Evolutionary conservation across 2,888 invertebrate genomes (phyloP).

Genomic region (Lithophane semibrunnea): DNA sequence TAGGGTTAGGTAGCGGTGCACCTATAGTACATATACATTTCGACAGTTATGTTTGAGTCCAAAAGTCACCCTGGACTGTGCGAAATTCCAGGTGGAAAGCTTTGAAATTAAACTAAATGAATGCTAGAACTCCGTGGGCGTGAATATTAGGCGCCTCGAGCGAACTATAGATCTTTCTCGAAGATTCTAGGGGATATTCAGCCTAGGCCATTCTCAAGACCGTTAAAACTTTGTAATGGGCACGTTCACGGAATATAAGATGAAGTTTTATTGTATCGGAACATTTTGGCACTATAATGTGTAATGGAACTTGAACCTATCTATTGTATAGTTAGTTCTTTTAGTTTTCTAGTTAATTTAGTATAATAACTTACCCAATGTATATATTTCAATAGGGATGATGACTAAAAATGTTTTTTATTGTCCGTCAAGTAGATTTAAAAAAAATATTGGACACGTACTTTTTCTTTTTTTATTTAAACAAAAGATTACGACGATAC

Average conservation of each 20-base stretch:
- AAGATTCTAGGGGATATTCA: slow-evolving; percentile 39
- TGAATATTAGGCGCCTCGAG: slow-evolving; percentile 14
- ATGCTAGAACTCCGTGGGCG: slow-evolving; percentile 30
- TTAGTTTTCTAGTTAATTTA: no score
- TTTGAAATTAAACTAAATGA: slow-evolving; percentile 38
- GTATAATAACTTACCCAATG: no score
- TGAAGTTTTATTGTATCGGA: slow-evolving; percentile 18
- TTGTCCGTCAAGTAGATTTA: no score
- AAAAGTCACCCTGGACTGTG: neutral
- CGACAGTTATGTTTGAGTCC: neutral
- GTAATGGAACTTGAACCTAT: slow-evolving; percentile 1
- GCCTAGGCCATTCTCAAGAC: slow-evolving; percentile 43
- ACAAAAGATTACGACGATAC: no score
- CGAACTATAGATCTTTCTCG: slow-evolving; percentile 28
- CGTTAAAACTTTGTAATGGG: slow-evolving; percentile 52
- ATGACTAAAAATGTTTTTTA: no score
- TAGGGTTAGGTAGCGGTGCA: no score
- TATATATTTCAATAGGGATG: no score
- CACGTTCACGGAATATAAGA: slow-evolving; percentile 27
- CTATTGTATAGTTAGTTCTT: slow-evolving; percentile 10
- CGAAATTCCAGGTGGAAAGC: neutral
- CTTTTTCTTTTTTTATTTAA: no score
- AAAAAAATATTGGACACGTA: no score
- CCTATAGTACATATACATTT: no score
- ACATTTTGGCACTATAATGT: neutral